A percentile compares a stretch with the other conserved stretches of the same genome.
phyloP scores from a whole-genome alignment of 2,797 vertebrate species.

The Selene dorsalis region DNA sequence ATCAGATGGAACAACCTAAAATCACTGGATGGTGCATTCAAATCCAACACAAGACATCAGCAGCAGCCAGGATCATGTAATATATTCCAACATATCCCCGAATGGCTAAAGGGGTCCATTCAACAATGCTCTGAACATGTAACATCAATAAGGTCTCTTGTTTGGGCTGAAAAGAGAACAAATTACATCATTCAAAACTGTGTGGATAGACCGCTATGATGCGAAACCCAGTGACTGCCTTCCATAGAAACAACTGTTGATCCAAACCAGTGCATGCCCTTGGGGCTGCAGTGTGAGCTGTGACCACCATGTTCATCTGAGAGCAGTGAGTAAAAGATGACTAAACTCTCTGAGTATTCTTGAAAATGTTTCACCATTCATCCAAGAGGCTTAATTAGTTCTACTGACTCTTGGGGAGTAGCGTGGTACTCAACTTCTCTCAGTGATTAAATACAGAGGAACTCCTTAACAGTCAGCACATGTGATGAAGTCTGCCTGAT shows the following conservation, averaged over 20 bases:
- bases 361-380: conserved; percentile 49
- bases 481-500: conserved; percentile 31
- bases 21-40: background rate
- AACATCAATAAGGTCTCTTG: background rate
- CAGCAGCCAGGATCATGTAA: background rate
- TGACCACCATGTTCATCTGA: background rate
- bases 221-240: background rate
- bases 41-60: background rate
- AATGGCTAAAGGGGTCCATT: background rate
- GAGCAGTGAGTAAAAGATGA: conserved; percentile 11
- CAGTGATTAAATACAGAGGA: conserved; percentile 60
- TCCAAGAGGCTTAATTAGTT: conserved; percentile 63
- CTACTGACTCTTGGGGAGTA: conserved; percentile 48
- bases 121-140: background rate
- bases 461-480: conserved; percentile 31
- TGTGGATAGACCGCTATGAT: background rate
- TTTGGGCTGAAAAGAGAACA: background rate
- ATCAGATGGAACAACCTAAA: background rate
- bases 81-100: background rate
- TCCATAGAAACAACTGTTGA: background rate
- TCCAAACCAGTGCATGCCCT: background rate
- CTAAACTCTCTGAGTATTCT: conserved; percentile 19
- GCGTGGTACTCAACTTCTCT: conserved; percentile 57
- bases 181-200: background rate
- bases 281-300: background rate